phyloP scores from a whole-genome alignment of 2,113 vertebrate species.

The Dinomys branickii region DNA sequence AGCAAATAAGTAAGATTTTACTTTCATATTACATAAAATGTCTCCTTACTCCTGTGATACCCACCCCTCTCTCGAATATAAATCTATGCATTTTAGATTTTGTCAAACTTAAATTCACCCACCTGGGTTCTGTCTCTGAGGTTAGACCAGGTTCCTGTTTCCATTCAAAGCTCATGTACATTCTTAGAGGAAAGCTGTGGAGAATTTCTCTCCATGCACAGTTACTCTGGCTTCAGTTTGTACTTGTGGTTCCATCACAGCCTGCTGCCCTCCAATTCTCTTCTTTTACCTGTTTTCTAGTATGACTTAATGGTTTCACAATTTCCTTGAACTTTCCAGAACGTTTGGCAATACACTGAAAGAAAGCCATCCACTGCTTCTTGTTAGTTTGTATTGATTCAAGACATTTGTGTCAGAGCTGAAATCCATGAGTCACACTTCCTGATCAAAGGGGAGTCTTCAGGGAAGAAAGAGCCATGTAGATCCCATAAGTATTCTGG shows the following conservation, averaged over 20 bases:
- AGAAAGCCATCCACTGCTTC: conserved; percentile 44
- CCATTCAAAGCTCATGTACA: conserved; percentile 42
- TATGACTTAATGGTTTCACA: conserved; percentile 68
- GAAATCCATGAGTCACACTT: conserved; percentile 74
- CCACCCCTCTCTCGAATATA: not conserved
- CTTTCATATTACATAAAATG: not conserved
- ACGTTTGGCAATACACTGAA: conserved; percentile 78
- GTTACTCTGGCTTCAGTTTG: conserved; percentile 61
- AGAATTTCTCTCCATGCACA: conserved; percentile 57
- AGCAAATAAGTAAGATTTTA: not conserved
- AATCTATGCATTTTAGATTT: fast-evolving
- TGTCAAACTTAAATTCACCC: conserved; percentile 29
- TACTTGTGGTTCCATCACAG: conserved; percentile 64
- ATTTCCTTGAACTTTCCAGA: conserved; percentile 73
- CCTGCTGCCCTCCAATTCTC: conserved; percentile 47
- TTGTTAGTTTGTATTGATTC: conserved; percentile 65
- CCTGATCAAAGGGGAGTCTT: conserved; percentile 69
- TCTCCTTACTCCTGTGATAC: not conserved
- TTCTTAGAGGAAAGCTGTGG: conserved; percentile 65
- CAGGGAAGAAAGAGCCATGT: not conserved
- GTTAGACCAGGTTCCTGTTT: not conserved
- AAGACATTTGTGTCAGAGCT: fast-evolving
- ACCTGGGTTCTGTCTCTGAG: conserved; percentile 54
- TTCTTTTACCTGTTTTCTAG: conserved; percentile 78
- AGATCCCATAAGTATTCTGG: not conserved